Conservation (phyloP, 2,797 vertebrate species). For the Alosa sapidissima region DNA sequence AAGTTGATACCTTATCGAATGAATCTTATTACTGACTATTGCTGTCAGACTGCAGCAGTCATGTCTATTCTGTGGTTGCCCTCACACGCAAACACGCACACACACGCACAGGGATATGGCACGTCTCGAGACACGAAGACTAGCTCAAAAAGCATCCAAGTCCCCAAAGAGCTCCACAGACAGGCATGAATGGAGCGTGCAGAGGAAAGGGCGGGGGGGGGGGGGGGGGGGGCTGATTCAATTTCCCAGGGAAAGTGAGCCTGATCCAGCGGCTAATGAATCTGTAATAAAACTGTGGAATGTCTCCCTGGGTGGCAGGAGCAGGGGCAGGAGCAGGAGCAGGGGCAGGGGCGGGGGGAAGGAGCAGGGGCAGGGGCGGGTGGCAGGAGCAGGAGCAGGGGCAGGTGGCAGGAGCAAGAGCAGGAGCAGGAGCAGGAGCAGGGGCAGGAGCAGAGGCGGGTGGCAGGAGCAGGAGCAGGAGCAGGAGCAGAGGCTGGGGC, state of each 20-base stretch:
- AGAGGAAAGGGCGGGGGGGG: background rate
- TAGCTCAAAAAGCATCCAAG: conserved; percentile 1
- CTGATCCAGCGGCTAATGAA: conserved; percentile 32
- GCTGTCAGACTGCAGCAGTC: background rate
- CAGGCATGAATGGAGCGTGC: conserved; percentile 21
- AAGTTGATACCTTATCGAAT: conserved; percentile 2
- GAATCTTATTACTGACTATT: background rate
- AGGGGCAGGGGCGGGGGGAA: no score
- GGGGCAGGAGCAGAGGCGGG: no score
- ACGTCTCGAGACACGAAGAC: background rate
- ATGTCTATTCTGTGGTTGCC: background rate
- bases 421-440: no score
- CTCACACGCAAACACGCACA: background rate
- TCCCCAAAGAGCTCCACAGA: background rate
- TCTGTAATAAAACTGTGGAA: conserved; percentile 26
- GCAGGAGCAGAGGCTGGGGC: no score
- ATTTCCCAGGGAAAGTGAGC: conserved; percentile 32
- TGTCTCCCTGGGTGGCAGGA: background rate
- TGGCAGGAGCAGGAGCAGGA: no score
- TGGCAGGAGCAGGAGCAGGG: no score
- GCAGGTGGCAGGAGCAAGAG: no score
- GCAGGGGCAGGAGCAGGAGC: no score
- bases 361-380: no score
- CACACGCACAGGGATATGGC: background rate
- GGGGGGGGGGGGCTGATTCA: background rate